phyloP scores from a whole-genome alignment of 2,888 invertebrate genomes.

The Horisme vitalbata region DNA sequence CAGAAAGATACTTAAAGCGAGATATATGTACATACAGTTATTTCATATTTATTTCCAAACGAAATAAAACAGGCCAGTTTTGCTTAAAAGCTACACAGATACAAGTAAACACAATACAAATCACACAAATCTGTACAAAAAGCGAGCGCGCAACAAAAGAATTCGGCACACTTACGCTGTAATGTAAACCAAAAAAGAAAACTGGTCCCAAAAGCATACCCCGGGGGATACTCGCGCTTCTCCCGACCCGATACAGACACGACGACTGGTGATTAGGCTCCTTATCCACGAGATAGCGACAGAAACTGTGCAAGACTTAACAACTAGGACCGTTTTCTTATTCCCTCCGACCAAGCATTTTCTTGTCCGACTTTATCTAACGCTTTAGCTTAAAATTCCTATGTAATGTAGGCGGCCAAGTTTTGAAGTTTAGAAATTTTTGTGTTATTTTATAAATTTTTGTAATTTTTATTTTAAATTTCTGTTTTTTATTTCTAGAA shows the following conservation, averaged over 20 bases:
- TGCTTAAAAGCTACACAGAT: slow-evolving; percentile 39
- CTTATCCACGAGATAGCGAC: slow-evolving; percentile 82
- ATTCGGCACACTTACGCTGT: slow-evolving; percentile 80
- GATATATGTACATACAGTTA: too few relatives aligned
- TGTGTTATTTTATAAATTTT: slow-evolving; percentile 31
- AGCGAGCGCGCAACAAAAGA: slow-evolving; percentile 74
- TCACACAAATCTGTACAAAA: slow-evolving; percentile 71
- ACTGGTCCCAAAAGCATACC: slow-evolving; percentile 80
- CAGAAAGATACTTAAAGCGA: too few relatives aligned
- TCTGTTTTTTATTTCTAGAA: too few relatives aligned
- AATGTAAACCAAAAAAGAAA: slow-evolving; percentile 82
- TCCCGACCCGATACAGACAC: slow-evolving; percentile 78
- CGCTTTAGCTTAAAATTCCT: slow-evolving; percentile 72
- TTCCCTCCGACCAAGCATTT: slow-evolving; percentile 78
- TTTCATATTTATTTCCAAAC: background rate
- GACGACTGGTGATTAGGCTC: slow-evolving; percentile 83
- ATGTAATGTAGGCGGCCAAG: slow-evolving; percentile 66
- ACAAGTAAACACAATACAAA: slow-evolving; percentile 63
- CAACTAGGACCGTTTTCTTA: slow-evolving; percentile 82
- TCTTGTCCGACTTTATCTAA: slow-evolving; percentile 78
- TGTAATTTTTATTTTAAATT: background rate
- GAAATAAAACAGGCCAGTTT: slow-evolving; percentile 15
- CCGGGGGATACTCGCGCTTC: slow-evolving; percentile 74
- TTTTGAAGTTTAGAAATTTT: slow-evolving; percentile 60
- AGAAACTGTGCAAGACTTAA: slow-evolving; percentile 83